A percentile compares a stretch with the other conserved stretches of the same genome.
phyloP scores from a whole-genome alignment of 92 coral and sea anemone genomes.

The Phenganax subtilis region DNA sequence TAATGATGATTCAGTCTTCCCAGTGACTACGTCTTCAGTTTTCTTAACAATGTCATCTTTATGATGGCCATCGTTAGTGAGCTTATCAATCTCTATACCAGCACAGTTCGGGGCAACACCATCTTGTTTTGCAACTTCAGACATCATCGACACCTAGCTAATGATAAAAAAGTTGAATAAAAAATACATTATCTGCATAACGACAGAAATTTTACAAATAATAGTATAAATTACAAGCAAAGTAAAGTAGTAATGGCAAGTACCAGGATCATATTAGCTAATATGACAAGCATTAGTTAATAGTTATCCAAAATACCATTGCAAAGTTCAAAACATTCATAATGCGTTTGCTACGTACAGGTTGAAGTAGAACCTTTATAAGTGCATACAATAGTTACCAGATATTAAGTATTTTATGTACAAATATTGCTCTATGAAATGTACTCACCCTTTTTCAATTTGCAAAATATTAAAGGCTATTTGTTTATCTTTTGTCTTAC shows the following conservation, averaged over 20 bases:
- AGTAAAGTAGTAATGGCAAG: too few relatives aligned
- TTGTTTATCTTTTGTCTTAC: not conserved
- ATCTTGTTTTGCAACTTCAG: not conserved
- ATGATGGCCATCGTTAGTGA: not conserved
- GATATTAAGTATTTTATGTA: conserved; percentile 1
- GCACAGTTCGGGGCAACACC: not conserved
- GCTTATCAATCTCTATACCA: conserved; percentile 6
- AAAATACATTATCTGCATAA: not conserved
- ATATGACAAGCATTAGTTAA: too few relatives aligned
- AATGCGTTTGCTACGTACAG: too few relatives aligned
- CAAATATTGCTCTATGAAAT: not conserved
- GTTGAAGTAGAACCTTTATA: not conserved
- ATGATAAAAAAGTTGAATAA: not conserved
- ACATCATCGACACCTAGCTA: not conserved
- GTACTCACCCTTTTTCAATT: not conserved
- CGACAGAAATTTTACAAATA: too few relatives aligned
- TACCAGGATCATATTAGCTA: too few relatives aligned
- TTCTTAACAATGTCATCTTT: not conserved
- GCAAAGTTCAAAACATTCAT: too few relatives aligned
- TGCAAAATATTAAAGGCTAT: not conserved
- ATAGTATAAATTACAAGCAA: too few relatives aligned
- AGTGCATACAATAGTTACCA: not conserved
- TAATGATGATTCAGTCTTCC: not conserved
- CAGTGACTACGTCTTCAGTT: not conserved
- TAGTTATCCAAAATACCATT: too few relatives aligned